Evolutionary conservation across 2,888 invertebrate species (phyloP).

Genomic region (Mactromeris polynyma): DNA sequence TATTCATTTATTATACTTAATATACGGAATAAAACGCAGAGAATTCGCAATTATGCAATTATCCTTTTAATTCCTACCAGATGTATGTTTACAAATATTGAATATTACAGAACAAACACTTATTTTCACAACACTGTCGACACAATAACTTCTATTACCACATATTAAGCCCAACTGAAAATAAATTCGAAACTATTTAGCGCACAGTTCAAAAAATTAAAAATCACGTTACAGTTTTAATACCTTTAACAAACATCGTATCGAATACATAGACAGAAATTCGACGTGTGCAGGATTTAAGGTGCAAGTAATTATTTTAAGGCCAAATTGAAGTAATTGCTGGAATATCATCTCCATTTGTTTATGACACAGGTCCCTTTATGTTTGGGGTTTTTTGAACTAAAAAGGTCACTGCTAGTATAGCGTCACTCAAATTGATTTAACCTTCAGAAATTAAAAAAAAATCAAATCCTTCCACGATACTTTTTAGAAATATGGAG

Average conservation of each 20-base stretch:
- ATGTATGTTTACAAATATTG: background rate
- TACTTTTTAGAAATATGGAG: no score
- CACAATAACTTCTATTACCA: background rate
- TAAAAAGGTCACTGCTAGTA: no score
- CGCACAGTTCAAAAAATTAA: background rate
- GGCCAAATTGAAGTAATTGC: background rate
- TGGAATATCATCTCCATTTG: no score
- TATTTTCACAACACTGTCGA: background rate
- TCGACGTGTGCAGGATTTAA: background rate
- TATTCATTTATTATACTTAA: background rate
- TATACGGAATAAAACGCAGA: background rate
- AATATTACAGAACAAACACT: background rate
- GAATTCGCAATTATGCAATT: background rate
- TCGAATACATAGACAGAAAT: background rate
- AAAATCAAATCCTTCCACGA: no score
- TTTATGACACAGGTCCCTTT: no score
- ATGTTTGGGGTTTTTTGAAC: no score
- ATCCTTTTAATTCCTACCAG: background rate
- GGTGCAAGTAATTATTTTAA: background rate
- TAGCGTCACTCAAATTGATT: no score
- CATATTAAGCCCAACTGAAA: background rate
- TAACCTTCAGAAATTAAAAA: no score
- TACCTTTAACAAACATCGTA: background rate
- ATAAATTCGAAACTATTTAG: background rate
- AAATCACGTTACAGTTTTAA: background rate